These are phyloP conservation scores for Gymnarchus niloticus DNA, from an alignment of 2,113 vertebrate species.

Conservation along the genomic window DNA sequence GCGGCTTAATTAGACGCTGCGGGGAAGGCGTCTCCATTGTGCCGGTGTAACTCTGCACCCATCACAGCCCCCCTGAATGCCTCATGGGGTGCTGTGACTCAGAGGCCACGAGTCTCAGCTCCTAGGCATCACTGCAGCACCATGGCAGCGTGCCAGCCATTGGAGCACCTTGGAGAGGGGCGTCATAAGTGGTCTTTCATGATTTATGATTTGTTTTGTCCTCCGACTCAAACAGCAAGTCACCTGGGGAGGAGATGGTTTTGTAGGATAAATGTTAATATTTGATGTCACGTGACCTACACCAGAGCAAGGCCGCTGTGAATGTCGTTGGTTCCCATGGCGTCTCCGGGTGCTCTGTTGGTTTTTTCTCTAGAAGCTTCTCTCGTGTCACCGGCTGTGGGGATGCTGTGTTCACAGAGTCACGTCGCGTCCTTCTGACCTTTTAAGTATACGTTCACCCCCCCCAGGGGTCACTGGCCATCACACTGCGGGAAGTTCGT, in stretches of 20 bases:
- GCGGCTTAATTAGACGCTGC: not conserved
- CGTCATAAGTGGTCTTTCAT: not conserved
- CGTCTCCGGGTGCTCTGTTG: not conserved
- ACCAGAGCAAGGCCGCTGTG: not conserved
- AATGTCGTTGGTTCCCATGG: not conserved
- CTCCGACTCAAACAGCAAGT: not conserved
- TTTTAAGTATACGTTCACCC: not conserved
- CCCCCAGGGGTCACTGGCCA: slow-evolving; percentile 74
- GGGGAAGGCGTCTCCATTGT: too few relatives aligned
- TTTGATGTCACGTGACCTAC: not conserved
- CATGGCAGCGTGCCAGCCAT: not conserved
- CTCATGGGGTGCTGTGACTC: not conserved
- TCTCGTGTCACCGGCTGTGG: not conserved
- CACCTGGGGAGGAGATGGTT: not conserved
- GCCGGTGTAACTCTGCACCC: not conserved
- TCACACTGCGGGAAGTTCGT: slow-evolving; percentile 75
- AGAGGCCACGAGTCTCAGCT: not conserved
- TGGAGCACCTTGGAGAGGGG: not conserved
- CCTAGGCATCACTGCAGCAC: not conserved
- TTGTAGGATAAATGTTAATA: not conserved
- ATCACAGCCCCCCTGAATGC: not conserved
- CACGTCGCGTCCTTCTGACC: not conserved
- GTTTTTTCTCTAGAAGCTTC: not conserved
- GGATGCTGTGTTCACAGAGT: not conserved
- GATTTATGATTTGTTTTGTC: not conserved